Evolutionary conservation across 92 coral and sea anemone genomes (phyloP).

Genomic region (Virgularia gustaviana): DNA sequence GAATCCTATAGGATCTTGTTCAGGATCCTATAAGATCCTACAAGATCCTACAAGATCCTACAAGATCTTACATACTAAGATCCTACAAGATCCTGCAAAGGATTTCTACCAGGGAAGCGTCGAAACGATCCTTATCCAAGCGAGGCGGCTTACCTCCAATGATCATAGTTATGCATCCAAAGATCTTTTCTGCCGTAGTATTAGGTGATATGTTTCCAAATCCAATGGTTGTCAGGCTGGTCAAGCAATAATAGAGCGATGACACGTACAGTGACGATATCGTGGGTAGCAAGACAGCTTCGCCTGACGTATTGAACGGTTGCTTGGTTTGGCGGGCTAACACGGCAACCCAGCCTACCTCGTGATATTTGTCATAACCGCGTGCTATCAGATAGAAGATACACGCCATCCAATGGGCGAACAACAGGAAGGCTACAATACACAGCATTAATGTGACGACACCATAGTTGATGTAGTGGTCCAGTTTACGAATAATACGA

Average conservation of each 20-base stretch:
- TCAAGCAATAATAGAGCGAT: conserved; percentile 82
- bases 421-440: conserved; percentile 74
- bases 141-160: conserved; percentile 95
- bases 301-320: conserved; percentile 40
- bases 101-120: too few relatives aligned
- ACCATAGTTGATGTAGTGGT: conserved; percentile 89
- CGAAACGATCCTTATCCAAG: too few relatives aligned
- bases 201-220: conserved; percentile 95
- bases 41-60: too few relatives aligned
- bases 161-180: conserved; percentile 89
- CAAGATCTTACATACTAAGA: too few relatives aligned
- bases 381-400: conserved; percentile 73
- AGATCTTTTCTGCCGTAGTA: conserved; percentile 95
- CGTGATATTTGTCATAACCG: conserved; percentile 55
- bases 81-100: too few relatives aligned
- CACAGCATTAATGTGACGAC: conserved; percentile 87
- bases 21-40: too few relatives aligned
- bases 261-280: conserved; percentile 80
- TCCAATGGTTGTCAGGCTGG: conserved; percentile 91
- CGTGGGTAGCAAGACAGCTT: conserved; percentile 49
- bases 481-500: conserved; percentile 89
- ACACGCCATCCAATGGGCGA: conserved; percentile 97
- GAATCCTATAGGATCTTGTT: too few relatives aligned
- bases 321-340: conserved; percentile 31
- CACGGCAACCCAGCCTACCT: conserved; percentile 68